Evolutionary conservation across 2,888 invertebrate genomes (phyloP).

Genomic region (Epistrophe grossulariae): DNA sequence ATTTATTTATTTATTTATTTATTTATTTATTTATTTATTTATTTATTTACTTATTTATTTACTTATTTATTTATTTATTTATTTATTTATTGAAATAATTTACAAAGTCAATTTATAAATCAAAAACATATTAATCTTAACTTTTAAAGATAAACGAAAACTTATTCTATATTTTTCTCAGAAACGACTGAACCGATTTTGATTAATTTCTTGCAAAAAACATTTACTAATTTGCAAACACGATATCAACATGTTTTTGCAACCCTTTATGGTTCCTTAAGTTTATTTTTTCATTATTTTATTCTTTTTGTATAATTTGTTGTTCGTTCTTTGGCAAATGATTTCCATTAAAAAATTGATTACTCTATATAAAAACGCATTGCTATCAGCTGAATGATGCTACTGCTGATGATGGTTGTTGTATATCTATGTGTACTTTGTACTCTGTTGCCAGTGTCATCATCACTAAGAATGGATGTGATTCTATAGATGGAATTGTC

Average conservation of each 20-base stretch:
- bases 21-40: too few species aligned
- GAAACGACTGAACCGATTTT: background rate
- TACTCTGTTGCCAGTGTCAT: constrained; percentile 31
- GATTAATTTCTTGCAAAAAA: background rate
- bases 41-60: too few species aligned
- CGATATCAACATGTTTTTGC: background rate
- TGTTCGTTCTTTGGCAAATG: constrained; percentile 31
- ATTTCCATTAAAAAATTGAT: constrained; percentile 63
- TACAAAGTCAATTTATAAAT: too few species aligned
- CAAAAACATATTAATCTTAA: too few species aligned
- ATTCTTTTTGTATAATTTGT: background rate
- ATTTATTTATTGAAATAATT: too few species aligned
- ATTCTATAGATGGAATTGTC: constrained; percentile 56
- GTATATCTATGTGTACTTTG: background rate
- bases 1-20: too few species aligned
- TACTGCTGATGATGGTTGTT: constrained; percentile 11
- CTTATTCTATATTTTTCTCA: background rate
- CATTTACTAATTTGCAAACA: background rate
- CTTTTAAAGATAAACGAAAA: too few species aligned
- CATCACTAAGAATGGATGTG: constrained; percentile 38
- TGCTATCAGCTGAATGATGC: constrained; percentile 45
- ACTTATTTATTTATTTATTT: too few species aligned
- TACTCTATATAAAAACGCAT: constrained; percentile 52
- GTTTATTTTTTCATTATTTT: constrained; percentile 1
- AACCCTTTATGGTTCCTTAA: background rate